Conservation (phyloP, 2,797 vertebrate genomes). For the Hippopotamyrus pictus region DNA sequence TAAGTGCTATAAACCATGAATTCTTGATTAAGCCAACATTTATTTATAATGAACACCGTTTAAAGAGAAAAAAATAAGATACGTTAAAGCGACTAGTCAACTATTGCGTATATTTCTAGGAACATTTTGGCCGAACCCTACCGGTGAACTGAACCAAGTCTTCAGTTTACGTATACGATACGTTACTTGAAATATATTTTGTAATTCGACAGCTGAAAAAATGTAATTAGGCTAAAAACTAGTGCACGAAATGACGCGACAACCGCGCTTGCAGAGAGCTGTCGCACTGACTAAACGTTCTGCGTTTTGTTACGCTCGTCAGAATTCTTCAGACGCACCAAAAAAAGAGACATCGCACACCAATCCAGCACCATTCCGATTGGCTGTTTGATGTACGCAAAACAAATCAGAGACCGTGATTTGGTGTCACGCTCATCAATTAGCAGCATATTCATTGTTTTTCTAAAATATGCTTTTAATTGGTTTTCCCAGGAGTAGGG, state of each 20-base stretch:
- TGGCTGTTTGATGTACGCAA: conserved; percentile 13
- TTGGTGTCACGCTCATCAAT: conserved; percentile 26
- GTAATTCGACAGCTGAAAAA: neutral
- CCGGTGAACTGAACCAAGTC: neutral
- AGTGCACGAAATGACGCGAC: neutral
- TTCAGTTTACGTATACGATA: neutral
- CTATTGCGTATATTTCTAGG: neutral
- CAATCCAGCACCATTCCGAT: neutral
- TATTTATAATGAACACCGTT: neutral
- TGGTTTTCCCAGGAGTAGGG: conserved; percentile 33
- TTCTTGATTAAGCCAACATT: neutral
- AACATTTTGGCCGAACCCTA: neutral
- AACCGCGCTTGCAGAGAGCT: neutral
- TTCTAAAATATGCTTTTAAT: conserved; percentile 31
- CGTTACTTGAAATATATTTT: neutral
- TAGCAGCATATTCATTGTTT: conserved; percentile 25
- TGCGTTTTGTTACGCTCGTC: neutral
- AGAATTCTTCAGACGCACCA: neutral
- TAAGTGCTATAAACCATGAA: neutral
- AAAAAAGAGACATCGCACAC: neutral
- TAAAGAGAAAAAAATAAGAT: neutral
- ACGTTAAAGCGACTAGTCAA: neutral
- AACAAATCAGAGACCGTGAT: conserved; percentile 13
- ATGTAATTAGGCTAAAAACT: neutral
- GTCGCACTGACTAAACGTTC: neutral